Base-by-base conservation (phyloP, 2,113 vertebrate genomes). In the Oreochromis tanganicae region DNA sequence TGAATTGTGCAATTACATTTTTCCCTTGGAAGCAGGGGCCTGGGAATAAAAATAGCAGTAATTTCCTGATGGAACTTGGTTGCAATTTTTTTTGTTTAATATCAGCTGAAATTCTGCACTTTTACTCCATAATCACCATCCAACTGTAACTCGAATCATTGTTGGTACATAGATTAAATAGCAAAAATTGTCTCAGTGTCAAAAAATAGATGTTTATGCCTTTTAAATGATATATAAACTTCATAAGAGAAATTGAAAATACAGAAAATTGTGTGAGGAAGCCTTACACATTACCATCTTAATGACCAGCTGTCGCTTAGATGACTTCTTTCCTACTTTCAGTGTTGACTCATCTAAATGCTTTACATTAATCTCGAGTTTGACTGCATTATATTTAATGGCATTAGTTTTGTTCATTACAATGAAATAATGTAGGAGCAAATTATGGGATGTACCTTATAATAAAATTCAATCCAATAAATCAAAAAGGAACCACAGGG, bases 11-110 rank as follows among this genome's bases (percentile, higher is more conserved):
- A 16, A 4, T 73, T 46, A 46, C 8, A 27, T 73, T 46, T 46
- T 71, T 43, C 12, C n/a, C 38, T 2, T 27, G 16, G 21, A 73
- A 46, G 0, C 41, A 27, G 21, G 13, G 9, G 2, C 2, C 0
- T 10, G 41, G 24, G 21, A 27, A 73, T 75, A 11, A 46, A 75
- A 75, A 27, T 1, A 6, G 2, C 7, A 16, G 68, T 1, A 0
- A 46, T 46, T 27, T 16, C 38, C 13, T 46, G 36, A 0, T 24
- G 2, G 19, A 46, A 46, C 21, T 17, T 4, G n/a, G 21, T 27
- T 46, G 8, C 21, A 46, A 11, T 73, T 2, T 7, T 17, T 46
- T 27, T 73, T 17, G 13, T 73, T 9, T 6, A 27, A 27, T 21
- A 68, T 68, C 19, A 75, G 9, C 27, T 29, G 4, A 24, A 48